Conservation (phyloP, 2,113 vertebrate genomes). For the Hippocampus guttulatus region DNA sequence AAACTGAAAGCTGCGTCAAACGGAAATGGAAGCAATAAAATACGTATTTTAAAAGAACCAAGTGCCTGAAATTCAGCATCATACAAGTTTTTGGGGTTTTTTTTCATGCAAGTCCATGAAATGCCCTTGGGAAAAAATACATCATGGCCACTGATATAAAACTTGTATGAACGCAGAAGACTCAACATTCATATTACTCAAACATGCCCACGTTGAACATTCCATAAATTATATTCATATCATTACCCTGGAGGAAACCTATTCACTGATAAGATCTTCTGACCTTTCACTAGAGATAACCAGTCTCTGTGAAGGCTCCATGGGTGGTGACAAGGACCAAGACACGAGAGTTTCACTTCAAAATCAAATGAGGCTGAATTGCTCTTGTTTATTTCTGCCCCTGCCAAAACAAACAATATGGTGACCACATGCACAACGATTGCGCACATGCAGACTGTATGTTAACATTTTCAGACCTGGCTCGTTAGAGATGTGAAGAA, state of each 20-base stretch:
- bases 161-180: slow-evolving; percentile 1
- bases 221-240: slow-evolving; percentile 36
- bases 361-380: background rate
- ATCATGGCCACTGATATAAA: slow-evolving; percentile 7
- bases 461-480: slow-evolving; percentile 32
- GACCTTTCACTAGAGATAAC: slow-evolving; percentile 49
- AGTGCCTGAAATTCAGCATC: background rate
- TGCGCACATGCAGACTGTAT: background rate
- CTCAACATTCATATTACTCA: slow-evolving; percentile 1
- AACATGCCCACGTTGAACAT: slow-evolving; percentile 17
- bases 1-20: background rate
- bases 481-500: slow-evolving; percentile 57
- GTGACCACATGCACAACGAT: background rate
- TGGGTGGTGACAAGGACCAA: slow-evolving; percentile 25
- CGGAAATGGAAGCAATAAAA: background rate
- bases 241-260: slow-evolving; percentile 36
- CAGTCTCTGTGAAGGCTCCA: slow-evolving; percentile 29
- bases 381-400: background rate
- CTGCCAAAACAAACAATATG: background rate
- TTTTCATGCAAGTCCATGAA: background rate
- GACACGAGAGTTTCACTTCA: slow-evolving; percentile 1
- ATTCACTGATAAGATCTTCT: slow-evolving; percentile 48
- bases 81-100: background rate
- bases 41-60: background rate
- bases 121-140: slow-evolving; percentile 5